phyloP scores from a whole-genome alignment of 1,140 invertebrate genomes.

The Periplaneta americana region DNA sequence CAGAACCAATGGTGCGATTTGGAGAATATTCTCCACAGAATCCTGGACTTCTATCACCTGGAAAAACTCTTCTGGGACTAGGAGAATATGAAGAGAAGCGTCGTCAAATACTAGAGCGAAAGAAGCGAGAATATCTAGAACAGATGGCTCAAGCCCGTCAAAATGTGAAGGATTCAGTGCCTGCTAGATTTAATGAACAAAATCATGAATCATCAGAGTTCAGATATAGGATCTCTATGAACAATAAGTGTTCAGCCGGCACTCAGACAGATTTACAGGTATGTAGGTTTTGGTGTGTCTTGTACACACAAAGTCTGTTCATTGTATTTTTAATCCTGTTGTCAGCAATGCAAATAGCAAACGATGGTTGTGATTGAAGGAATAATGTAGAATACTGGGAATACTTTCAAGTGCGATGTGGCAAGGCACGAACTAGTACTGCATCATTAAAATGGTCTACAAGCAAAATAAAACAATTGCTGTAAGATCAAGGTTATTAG shows the following conservation, averaged over 20 bases:
- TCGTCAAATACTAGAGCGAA: background rate
- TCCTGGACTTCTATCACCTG: background rate
- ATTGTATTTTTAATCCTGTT: no score
- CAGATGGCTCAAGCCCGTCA: constrained; percentile 4
- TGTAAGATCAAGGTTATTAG: no score
- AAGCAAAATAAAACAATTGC: no score
- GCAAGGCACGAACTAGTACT: no score
- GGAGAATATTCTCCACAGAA: constrained; percentile 1
- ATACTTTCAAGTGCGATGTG: no score
- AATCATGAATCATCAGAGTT: background rate
- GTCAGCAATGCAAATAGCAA: no score
- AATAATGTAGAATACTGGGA: no score
- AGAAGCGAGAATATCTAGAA: background rate
- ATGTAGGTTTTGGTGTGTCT: no score
- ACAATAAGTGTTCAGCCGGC: background rate
- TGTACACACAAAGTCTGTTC: no score
- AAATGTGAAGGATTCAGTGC: background rate
- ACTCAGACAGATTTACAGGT: background rate
- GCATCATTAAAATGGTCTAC: no score
- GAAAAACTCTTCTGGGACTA: background rate
- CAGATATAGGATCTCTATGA: background rate
- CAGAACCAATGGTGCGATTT: background rate
- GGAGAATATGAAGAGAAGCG: constrained; percentile 7
- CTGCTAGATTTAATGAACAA: background rate
- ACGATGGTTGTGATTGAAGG: no score